Base-by-base conservation (phyloP, 2,888 invertebrate genomes). In the Exocentrus adspersus region DNA sequence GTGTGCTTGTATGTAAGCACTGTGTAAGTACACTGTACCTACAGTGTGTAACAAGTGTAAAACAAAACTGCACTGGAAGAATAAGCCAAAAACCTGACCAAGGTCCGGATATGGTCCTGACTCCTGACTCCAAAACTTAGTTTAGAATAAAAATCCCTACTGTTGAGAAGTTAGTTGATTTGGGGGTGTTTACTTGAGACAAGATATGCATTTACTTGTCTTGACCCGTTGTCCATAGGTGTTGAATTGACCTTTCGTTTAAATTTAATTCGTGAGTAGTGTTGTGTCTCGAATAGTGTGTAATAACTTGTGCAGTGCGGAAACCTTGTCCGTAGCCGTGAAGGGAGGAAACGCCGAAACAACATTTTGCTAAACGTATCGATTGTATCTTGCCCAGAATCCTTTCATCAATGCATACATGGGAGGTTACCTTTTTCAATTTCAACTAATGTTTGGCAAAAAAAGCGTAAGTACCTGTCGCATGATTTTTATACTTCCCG, bases 401-500 rank as follows among this genome's bases (percentile, higher is more conserved):
- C 60, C 57, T 53, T 62, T 42, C 62, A 61, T 71, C 68, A 70
- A 74, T 75, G 75, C 73, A 71, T 69, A 70, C 59, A 37, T 64
- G 52, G 60, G 69, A 61, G 67, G 68, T 68, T 61, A 57, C 62
- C 58, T 57, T 69, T 64, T 70, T 61, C 65, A 59, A 67, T 69
- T 74, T 72, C 71, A 64, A 78, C 75, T 77, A 78, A 75, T 77
- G 75, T 73, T 65, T 69, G 68, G 65, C 69, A 67, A 58, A 71
- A 71, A 59, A 69, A 74, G 70, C 72, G 79, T 79, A 76, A 77
- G 79, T 78, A 72, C 56, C 51, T 46, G 58, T n/a, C n/a, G n/a
- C n/a, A n/a, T n/a, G n/a, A n/a, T n/a, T n/a, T n/a, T n/a, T n/a
- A n/a, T n/a, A 50, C 51, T 46, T 48, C 48, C 20, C 41, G 37